These are phyloP conservation scores for Geophilus truncorum DNA, from an alignment of 2,888 invertebrate genomes.

Conservation along the genomic window DNA sequence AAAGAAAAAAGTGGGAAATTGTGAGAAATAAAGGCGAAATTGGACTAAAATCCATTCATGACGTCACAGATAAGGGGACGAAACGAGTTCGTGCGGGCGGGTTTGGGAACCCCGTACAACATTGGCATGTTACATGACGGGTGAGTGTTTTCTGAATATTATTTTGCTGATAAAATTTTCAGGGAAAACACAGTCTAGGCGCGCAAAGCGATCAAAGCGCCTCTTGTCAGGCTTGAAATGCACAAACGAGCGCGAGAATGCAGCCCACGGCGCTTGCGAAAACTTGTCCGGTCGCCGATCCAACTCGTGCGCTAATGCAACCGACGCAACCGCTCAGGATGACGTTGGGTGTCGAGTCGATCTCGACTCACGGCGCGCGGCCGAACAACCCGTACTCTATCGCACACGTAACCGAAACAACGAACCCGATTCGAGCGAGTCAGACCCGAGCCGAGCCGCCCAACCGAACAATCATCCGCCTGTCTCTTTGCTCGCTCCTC, in stretches of 20 bases:
- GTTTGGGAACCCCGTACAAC: conserved; percentile 48
- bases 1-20: background rate
- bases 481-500: background rate
- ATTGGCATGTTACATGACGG: conserved; percentile 52
- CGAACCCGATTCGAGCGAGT: too few relatives aligned
- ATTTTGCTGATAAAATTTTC: conserved; percentile 54
- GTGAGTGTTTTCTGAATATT: conserved; percentile 55
- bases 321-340: too few relatives aligned
- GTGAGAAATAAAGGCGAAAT: background rate
- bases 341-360: too few relatives aligned
- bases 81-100: conserved; percentile 45
- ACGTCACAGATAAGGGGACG: conserved; percentile 47
- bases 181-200: conserved; percentile 44
- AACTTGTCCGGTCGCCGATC: background rate
- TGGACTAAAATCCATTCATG: conserved; percentile 34
- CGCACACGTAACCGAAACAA: background rate
- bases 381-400: background rate
- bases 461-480: background rate
- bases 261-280: background rate
- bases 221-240: conserved; percentile 28
- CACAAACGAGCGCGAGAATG: conserved; percentile 28
- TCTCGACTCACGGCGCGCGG: conserved; percentile 15
- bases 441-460: background rate
- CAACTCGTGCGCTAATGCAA: conserved; percentile 30
- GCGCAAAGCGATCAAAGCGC: conserved; percentile 17